Base-by-base conservation (phyloP, 2,113 vertebrate genomes). In the Dasypus novemcinctus region DNA sequence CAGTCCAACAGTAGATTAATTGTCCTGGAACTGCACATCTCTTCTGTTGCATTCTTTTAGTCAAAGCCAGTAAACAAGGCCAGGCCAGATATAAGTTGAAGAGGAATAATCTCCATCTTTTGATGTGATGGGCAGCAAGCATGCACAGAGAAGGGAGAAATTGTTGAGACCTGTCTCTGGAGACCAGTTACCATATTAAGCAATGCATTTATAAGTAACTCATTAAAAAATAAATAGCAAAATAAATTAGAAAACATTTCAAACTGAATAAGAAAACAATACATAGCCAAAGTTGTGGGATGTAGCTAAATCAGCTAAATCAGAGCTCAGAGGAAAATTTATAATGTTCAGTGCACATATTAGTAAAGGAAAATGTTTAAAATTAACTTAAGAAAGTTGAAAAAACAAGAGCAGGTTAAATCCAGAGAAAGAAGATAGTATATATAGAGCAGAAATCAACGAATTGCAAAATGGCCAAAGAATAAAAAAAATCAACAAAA, bases 181-280 rank as follows among this genome's bases (percentile, higher is more conserved):
- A 71, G 82, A 80, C 33, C 88, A 88, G 41, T 68, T 75, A 84
- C 36, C 6, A 61, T 88, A 54, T 23, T 78, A 87, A 94, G 27
- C 7, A 54, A n/a, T 49, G 12, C 4, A 49, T 59, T 79, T 82
- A 52, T 71, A 82, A 92, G 49, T 64, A 85, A 49, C 13, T 27
- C 68, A 76, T 36, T 54, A 74, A 85, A 52, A 61, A 88, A 79
- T 59, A 21, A 88, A 23, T 66, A 20, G 7, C 13, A 57, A 46
- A 79, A 90, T 17, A 79, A 93, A 89, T 83, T 25, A 80, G 82
- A 91, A 93, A 80, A 64, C 49, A 63, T 68, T 88, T 64, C 21
- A 80, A 91, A 75, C 15, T n/a, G 18, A 88, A 64, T 41, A 89
- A 63, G 61, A 88, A 90, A 69, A 68, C 33, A 7, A 14, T 91